Evolutionary conservation across 2,797 vertebrate genomes (phyloP).

Genomic region (Halcyon chelicuti): DNA sequence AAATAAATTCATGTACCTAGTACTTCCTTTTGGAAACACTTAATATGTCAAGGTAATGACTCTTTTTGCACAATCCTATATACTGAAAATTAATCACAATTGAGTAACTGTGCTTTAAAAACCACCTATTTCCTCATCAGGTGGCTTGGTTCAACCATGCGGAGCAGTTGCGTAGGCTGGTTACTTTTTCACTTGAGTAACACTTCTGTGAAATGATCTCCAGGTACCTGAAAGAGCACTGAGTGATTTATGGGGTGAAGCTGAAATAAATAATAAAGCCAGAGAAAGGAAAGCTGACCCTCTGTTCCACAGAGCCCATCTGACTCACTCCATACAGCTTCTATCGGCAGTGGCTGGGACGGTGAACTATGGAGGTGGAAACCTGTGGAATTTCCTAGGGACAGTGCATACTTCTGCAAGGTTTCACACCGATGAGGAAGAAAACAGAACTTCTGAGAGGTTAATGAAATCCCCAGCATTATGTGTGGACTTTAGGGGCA

Average conservation of each 20-base stretch:
- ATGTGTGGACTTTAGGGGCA: background rate
- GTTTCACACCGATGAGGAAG: background rate
- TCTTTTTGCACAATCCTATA: conserved; percentile 29
- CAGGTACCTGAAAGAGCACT: background rate
- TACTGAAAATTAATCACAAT: background rate
- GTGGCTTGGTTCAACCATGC: background rate
- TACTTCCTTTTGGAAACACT: conserved; percentile 18
- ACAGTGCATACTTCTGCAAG: background rate
- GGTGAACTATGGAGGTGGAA: background rate
- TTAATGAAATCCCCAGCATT: background rate
- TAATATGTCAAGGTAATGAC: background rate
- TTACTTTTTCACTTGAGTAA: background rate
- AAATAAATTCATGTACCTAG: background rate
- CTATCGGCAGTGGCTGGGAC: rapidly evolving
- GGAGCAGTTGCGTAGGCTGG: background rate
- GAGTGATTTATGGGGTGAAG: background rate
- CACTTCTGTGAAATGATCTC: background rate
- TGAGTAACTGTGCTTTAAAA: background rate
- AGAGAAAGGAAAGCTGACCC: background rate
- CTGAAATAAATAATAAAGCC: background rate
- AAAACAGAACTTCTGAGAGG: background rate
- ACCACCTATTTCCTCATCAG: background rate
- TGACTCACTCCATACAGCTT: background rate
- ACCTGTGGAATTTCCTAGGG: background rate
- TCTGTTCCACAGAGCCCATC: background rate